phyloP scores from a whole-genome alignment of 2,797 vertebrate genomes.

The Cephalopachus bancanus region DNA sequence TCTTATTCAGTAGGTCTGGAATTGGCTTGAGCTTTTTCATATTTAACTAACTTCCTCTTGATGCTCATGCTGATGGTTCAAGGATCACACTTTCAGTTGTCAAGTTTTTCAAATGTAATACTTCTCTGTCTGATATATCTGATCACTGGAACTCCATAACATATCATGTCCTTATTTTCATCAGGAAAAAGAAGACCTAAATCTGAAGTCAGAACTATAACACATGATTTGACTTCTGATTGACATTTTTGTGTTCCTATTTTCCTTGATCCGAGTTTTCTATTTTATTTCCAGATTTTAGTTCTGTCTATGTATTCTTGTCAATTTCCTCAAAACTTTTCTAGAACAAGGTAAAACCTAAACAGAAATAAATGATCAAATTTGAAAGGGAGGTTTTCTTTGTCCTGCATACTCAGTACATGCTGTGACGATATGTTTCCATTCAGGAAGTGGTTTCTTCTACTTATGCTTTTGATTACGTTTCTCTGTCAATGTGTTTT shows the following conservation, averaged over 20 bases:
- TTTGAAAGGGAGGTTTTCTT: neutral
- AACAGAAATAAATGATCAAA: neutral
- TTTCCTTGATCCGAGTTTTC: neutral
- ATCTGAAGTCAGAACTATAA: neutral
- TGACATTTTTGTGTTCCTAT: neutral
- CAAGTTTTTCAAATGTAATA: neutral
- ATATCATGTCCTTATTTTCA: neutral
- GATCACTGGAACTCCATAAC: neutral
- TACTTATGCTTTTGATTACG: conserved; percentile 43
- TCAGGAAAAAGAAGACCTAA: neutral
- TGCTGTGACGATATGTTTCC: fast-evolving
- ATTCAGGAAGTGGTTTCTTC: conserved; percentile 50
- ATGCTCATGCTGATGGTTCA: neutral
- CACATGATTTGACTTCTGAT: neutral
- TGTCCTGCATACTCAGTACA: neutral
- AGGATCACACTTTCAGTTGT: neutral
- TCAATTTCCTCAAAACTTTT: neutral
- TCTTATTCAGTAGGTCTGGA: neutral
- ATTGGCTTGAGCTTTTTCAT: neutral
- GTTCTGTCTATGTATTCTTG: neutral
- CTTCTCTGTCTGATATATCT: neutral
- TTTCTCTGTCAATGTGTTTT: conserved; percentile 67
- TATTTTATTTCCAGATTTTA: neutral
- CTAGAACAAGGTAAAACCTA: neutral
- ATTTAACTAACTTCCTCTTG: neutral